Percentiles rank a stretch among this genome's conserved stretches.
Evolutionary conservation across 2,797 vertebrate genomes (phyloP).

Genomic region (Sebastes miniatus): DNA sequence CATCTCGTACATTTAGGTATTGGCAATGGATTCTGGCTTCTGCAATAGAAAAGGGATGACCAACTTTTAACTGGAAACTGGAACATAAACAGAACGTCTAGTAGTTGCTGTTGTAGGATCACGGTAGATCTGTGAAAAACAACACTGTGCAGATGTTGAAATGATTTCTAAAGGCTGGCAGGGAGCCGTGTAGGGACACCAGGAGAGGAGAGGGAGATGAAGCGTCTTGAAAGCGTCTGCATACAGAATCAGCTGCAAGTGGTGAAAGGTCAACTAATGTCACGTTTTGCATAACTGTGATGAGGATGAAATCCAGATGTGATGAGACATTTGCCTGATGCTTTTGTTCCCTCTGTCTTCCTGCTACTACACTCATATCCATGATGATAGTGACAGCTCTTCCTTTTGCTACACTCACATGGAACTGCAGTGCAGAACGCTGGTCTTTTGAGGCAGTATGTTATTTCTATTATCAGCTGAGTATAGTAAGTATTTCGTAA

Average conservation of each 20-base stretch:
- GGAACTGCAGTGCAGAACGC: no score
- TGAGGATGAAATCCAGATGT: neutral
- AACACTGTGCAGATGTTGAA: neutral
- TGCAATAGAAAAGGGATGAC: neutral
- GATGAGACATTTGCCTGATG: neutral
- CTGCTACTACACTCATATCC: neutral
- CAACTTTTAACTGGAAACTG: neutral
- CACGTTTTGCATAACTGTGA: constrained; percentile 21
- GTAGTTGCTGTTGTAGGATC: neutral
- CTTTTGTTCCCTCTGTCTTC: neutral
- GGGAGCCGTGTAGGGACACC: neutral
- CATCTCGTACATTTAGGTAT: neutral
- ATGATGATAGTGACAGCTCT: neutral
- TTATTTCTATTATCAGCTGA: no score
- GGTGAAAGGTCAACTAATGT: constrained; percentile 13
- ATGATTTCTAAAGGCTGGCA: neutral
- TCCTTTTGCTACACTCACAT: neutral
- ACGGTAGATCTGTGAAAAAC: neutral
- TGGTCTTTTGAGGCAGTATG: no score
- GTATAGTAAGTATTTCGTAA: no score
- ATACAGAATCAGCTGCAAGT: constrained; percentile 20
- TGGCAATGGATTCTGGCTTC: neutral
- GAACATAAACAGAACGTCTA: neutral
- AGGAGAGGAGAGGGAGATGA: neutral
- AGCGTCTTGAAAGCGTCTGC: neutral